These are phyloP conservation scores for Phengaris arion DNA, from an alignment of 2,888 invertebrate genomes.

Conservation along the genomic window DNA sequence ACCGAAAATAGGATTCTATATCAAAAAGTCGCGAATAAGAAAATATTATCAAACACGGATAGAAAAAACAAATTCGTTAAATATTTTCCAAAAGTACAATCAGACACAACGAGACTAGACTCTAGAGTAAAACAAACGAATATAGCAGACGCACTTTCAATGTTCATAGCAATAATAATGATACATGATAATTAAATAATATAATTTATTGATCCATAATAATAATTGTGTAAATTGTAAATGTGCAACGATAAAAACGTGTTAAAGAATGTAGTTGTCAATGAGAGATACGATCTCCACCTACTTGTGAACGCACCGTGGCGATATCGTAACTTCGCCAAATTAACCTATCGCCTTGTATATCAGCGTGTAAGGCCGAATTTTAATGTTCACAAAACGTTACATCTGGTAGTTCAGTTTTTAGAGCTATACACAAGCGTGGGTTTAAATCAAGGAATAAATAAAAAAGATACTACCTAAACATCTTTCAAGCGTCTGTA, in stretches of 20 bases:
- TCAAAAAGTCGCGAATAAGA: not conserved
- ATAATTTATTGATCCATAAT: not conserved
- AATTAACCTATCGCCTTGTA: slow-evolving; percentile 6
- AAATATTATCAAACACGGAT: not conserved
- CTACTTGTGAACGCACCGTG: slow-evolving; percentile 22
- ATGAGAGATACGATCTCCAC: slow-evolving; percentile 25
- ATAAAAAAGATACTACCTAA: not conserved
- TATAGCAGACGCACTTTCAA: too few species aligned
- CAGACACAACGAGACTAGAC: too few species aligned
- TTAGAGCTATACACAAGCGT: not conserved
- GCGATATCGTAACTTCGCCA: slow-evolving; percentile 6
- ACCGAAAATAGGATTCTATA: not conserved
- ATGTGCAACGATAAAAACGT: slow-evolving; percentile 7
- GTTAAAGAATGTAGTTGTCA: slow-evolving; percentile 19
- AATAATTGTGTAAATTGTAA: slow-evolving; percentile 13
- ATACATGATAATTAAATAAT: not conserved
- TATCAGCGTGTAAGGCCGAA: not conserved
- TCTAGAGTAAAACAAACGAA: too few species aligned
- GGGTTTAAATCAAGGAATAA: not conserved
- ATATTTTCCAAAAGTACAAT: too few species aligned
- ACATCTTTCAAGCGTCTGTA: too few species aligned
- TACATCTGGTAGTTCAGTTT: not conserved
- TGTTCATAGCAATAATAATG: not conserved
- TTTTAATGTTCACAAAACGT: not conserved
- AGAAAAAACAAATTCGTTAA: not conserved